Base-by-base conservation (phyloP, 2,888 invertebrate species). In the Miltochrista miniata region DNA sequence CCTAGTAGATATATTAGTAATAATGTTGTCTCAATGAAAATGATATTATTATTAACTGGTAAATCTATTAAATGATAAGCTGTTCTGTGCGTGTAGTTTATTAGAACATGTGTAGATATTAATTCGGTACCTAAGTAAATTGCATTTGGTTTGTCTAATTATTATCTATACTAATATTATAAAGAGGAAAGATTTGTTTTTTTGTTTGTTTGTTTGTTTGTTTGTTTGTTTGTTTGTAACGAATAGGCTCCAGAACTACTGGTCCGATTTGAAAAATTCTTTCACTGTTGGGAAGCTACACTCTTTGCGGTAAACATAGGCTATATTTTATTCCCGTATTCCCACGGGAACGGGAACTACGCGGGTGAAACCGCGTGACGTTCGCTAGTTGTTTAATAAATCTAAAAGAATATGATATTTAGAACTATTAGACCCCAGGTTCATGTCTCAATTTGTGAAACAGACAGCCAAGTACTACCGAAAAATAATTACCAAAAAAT, bases 21-120 rank as follows among this genome's bases (percentile, higher is more conserved):
- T n/a, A n/a, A 33, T 46, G 51, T 55, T 67, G 69, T 65, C 58
- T 54, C 63, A 48, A 48, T 45, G 44, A 51, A 56, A 50, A 56
- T 62, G 54, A 62, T 45, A 53, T 56, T 24, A 41, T 59, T 43
- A 51, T 50, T 52, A 46, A 51, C 50, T 42, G 45, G 51, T 31
- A 61, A 55, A 45, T 64, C n/a, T 52, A 42, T 51, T 55, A 51
- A 24, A 5, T 7, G 15, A 24, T 62, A 68, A 61, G 55, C 43
- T 54, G 52, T 54, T 48, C 49, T 29, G 45, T 46, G 45, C 18
- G 41, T 46, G 24, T 47, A 43, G 46, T 36, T 12, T 34, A 15
- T 45, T 48, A 55, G 52, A 49, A 38, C 4, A 45, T 51, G 45
- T 35, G 42, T 54, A 60, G 61, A 5, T 24, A 51, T 14, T 31